phyloP scores from a whole-genome alignment of 2,888 invertebrate genomes.

The Liopterus haemorrhoidalis region DNA sequence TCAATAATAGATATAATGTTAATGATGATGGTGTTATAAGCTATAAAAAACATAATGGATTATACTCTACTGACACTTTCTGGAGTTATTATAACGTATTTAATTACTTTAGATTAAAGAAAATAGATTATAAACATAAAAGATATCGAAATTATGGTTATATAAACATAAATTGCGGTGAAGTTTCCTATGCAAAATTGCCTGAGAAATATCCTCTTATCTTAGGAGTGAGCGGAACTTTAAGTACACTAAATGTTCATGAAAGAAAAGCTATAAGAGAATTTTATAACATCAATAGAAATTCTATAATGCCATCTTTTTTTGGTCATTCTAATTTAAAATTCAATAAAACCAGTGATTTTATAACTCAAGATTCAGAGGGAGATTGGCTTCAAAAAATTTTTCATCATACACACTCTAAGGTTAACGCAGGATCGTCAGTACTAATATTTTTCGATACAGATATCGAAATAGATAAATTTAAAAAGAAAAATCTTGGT shows the following conservation, averaged over 20 bases:
- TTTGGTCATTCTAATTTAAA: slow-evolving; percentile 8
- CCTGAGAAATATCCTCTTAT: slow-evolving; percentile 5
- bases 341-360: background rate
- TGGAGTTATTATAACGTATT: slow-evolving; percentile 7
- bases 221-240: slow-evolving; percentile 11
- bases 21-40: background rate
- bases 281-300: slow-evolving; percentile 1
- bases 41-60: background rate
- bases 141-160: slow-evolving; percentile 5
- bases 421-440: background rate
- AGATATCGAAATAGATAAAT: slow-evolving; percentile 1
- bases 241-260: background rate
- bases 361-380: background rate
- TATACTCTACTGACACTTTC: slow-evolving; percentile 1
- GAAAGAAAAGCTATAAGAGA: slow-evolving; percentile 3
- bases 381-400: slow-evolving; percentile 2
- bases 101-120: slow-evolving; percentile 12
- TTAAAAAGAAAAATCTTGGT: background rate
- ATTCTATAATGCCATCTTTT: slow-evolving; percentile 14
- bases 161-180: slow-evolving; percentile 2
- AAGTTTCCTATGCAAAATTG: slow-evolving; percentile 6
- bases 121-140: slow-evolving; percentile 1
- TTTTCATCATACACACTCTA: background rate
- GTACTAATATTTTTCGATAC: slow-evolving; percentile 13
- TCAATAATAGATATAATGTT: slow-evolving; percentile 1